Base-by-base conservation (phyloP, 2,113 vertebrate genomes). In the Oceanites oceanicus region DNA sequence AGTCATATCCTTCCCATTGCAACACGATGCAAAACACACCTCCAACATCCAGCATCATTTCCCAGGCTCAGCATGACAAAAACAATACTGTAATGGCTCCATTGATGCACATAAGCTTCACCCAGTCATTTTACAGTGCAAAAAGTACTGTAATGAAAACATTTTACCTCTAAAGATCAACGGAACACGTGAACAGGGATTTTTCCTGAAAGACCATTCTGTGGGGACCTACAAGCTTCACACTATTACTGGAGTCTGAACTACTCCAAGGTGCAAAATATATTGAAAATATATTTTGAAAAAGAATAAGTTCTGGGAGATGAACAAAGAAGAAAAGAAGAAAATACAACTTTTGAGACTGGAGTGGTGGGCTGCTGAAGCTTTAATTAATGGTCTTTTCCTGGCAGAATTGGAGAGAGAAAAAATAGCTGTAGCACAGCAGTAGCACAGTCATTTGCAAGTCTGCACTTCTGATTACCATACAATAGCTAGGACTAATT, bases 311-410 rank as follows among this genome's bases (percentile, higher is more conserved):
- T n/a, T 62, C 27, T 42, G 27, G 7, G n/a, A 83, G 12, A 59
- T 25, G 14, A 75, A 29, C 15, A 70, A 49, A 50, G 29, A 22
- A 49, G 42, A 52, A 55, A 45, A 76, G 17, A 68, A 40, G 63
- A 76, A 71, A 88, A 49, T 4, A 32, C 11, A 91, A 15, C 25
- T 87, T 77, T 21, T 78, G 59, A 81, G 42, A 26, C 22, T 18
- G 11, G n/a, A 89, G 23, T 29, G 61, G 32, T 5, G 1, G 30
- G 47, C 30, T 92, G 52, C 3, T 63, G 86, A 92, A 52, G 32
- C 2, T 96, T 92, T 92, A 96, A 92, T 89, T 84, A 78, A 56
- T 80, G 79, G 52, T 40, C 89, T 94, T 78, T 91, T 75, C 47
- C 61, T 89, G 52, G 40, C 47, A 89, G 68, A 95, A 53, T 10